Evolutionary conservation across 2,888 invertebrate species (phyloP).

Genomic region (Leucoptera coffeella): DNA sequence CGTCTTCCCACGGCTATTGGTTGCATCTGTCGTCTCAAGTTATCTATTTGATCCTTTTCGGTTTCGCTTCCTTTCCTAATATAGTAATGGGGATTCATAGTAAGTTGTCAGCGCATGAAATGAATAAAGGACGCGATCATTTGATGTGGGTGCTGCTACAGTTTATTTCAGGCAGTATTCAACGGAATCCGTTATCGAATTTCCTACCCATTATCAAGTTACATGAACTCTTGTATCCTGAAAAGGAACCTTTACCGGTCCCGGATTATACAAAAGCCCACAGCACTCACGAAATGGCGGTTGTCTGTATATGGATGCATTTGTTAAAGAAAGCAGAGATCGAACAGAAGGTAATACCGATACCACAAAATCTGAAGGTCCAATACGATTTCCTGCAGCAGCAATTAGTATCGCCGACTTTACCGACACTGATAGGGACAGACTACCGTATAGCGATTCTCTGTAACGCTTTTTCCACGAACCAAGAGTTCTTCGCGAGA

Average conservation of each 20-base stretch:
- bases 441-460: constrained; percentile 88
- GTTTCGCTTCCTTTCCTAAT: constrained; percentile 89
- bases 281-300: constrained; percentile 87
- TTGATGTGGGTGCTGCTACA: constrained; percentile 99
- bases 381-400: constrained; percentile 88
- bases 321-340: constrained; percentile 87
- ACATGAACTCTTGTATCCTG: constrained; percentile 88
- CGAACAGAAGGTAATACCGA: constrained; percentile 74
- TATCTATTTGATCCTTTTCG: constrained; percentile 91
- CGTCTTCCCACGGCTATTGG: constrained; percentile 79
- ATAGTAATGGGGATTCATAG: constrained; percentile 86
- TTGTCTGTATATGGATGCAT: constrained; percentile 96
- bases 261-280: constrained; percentile 84
- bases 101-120: constrained; percentile 71
- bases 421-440: constrained; percentile 67
- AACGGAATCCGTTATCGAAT: constrained; percentile 83
- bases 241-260: constrained; percentile 81
- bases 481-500: constrained; percentile 82
- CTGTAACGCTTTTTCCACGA: constrained; percentile 93
- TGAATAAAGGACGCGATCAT: constrained; percentile 89
- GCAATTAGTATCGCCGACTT: constrained; percentile 66
- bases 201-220: constrained; percentile 86
- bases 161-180: constrained; percentile 94
- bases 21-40: constrained; percentile 89
- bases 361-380: constrained; percentile 74